These are phyloP conservation scores for Malurus elegans DNA, from an alignment of 2,113 vertebrate genomes.

Conservation along the genomic window DNA sequence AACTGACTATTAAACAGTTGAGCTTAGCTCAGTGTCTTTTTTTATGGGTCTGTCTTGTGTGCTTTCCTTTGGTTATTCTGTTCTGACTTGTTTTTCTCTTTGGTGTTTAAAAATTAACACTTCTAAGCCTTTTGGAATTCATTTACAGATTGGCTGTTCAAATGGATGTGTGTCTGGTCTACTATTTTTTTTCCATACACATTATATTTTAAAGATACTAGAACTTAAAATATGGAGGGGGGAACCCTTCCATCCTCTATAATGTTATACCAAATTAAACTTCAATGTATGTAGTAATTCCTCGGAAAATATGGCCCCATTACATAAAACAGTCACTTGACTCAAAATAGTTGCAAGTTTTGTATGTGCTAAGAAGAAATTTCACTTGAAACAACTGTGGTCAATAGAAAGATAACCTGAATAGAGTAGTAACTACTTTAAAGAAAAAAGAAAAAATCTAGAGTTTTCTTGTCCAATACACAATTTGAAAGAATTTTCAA, in stretches of 20 bases:
- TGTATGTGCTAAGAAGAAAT: neutral
- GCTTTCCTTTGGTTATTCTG: neutral
- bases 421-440: neutral
- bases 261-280: neutral
- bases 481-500: neutral
- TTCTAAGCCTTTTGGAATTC: neutral
- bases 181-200: neutral
- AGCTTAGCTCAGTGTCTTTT: neutral
- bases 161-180: neutral
- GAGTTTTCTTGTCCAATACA: neutral
- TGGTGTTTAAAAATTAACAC: neutral
- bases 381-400: neutral
- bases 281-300: neutral
- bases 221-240: neutral
- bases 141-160: neutral
- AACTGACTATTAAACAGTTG: neutral
- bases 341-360: neutral
- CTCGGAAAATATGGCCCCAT: neutral
- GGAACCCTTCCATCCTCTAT: neutral
- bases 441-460: neutral
- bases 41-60: neutral
- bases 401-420: neutral
- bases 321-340: neutral
- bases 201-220: neutral
- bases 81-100: neutral